These are phyloP conservation scores for Trypoxylon attenuatum DNA, from an alignment of 2,888 invertebrate species.

Conservation along the genomic window DNA sequence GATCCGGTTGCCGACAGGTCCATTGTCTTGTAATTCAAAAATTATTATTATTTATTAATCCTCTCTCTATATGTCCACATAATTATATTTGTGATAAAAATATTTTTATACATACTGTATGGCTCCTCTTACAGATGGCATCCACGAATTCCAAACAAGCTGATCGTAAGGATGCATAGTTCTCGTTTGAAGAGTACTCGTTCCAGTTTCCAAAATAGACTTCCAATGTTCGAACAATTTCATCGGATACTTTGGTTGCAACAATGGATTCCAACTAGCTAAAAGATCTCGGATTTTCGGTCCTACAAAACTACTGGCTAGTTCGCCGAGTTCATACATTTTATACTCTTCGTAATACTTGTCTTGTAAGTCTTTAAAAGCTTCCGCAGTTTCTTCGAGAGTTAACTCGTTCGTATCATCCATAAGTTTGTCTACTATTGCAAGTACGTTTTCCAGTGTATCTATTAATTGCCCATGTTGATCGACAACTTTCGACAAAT, in stretches of 20 bases:
- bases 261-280: conserved; percentile 87
- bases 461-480: conserved; percentile 85
- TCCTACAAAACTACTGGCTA: conserved; percentile 89
- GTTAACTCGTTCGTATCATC: conserved; percentile 76
- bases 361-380: conserved; percentile 78
- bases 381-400: conserved; percentile 78
- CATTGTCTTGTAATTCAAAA: conserved; percentile 78
- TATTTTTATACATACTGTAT: conserved; percentile 79
- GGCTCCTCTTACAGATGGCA: conserved; percentile 86
- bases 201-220: conserved; percentile 76
- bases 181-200: conserved; percentile 67
- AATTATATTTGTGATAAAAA: background rate
- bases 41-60: conserved; percentile 50
- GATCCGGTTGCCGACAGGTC: conserved; percentile 88
- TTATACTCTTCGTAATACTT: conserved; percentile 86
- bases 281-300: conserved; percentile 87
- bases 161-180: conserved; percentile 85
- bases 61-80: conserved; percentile 10
- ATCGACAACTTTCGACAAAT: conserved; percentile 80
- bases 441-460: conserved; percentile 83
- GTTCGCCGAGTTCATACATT: conserved; percentile 87
- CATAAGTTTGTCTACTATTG: conserved; percentile 80
- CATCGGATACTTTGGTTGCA: conserved; percentile 80
- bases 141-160: conserved; percentile 92
- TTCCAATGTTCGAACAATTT: conserved; percentile 84